phyloP scores from a whole-genome alignment of 2,888 invertebrate genomes.

The Callinectes sapidus region DNA sequence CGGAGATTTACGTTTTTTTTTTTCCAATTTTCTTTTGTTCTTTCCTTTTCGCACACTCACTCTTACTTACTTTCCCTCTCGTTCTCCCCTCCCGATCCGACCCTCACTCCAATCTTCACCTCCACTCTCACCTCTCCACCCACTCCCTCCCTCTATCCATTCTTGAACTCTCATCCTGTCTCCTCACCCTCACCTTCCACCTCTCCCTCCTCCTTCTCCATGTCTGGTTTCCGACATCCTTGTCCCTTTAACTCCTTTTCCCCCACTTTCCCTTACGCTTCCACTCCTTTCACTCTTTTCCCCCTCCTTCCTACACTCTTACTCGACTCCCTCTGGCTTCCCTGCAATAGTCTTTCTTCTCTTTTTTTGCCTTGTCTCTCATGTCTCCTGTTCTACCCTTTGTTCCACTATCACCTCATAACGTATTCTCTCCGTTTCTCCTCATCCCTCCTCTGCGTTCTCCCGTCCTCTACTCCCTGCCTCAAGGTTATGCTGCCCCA shows the following conservation, averaged over 20 bases:
- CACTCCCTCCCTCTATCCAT: neutral
- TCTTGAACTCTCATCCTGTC: slow-evolving; percentile 19
- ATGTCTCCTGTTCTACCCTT: neutral
- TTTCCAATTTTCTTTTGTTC: neutral
- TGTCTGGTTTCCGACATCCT: neutral
- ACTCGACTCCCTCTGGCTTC: neutral
- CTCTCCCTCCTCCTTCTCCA: neutral
- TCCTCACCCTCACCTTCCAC: neutral
- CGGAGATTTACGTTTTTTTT: neutral
- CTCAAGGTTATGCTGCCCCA: neutral
- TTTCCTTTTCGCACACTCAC: neutral
- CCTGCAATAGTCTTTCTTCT: neutral
- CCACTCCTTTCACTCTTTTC: neutral
- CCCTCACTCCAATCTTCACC: neutral
- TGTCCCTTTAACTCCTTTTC: neutral
- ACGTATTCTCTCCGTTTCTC: neutral
- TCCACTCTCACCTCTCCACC: neutral
- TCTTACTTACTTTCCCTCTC: neutral
- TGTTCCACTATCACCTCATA: neutral
- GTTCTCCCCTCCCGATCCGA: neutral
- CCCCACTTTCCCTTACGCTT: neutral
- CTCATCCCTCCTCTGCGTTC: neutral
- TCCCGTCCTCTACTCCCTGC: neutral
- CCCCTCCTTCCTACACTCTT: neutral
- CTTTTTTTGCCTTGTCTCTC: neutral